phyloP scores from a whole-genome alignment of 2,888 invertebrate species.

The Busseola fusca region DNA sequence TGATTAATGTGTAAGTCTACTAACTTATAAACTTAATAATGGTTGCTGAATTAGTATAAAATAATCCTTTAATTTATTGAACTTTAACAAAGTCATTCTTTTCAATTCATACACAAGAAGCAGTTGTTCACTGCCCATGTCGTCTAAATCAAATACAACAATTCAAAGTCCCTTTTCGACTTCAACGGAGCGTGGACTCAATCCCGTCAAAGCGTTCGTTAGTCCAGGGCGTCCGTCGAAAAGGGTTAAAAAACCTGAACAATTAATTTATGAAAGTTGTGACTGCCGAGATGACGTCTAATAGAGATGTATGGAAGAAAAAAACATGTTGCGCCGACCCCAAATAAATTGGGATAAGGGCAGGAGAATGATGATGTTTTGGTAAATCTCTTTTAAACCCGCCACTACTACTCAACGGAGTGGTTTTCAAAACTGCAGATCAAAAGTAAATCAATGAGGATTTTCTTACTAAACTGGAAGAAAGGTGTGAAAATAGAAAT shows the following conservation, averaged over 20 bases:
- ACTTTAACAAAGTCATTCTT: not conserved
- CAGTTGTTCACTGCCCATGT: conserved; percentile 1
- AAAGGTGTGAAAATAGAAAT: conserved; percentile 16
- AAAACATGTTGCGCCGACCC: too few species aligned
- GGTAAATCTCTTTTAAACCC: conserved; percentile 11
- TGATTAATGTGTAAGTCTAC: too few species aligned
- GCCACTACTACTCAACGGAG: not conserved
- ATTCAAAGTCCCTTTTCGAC: conserved; percentile 12
- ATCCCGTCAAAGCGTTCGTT: conserved; percentile 47
- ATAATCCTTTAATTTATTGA: not conserved
- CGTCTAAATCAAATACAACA: conserved; percentile 18
- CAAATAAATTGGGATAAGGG: too few species aligned
- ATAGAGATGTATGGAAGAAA: too few species aligned
- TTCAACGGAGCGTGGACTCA: conserved; percentile 13
- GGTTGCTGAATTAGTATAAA: not conserved
- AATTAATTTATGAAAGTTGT: conserved; percentile 31
- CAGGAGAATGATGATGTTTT: too few species aligned
- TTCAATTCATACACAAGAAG: not conserved
- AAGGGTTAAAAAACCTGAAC: conserved; percentile 38
- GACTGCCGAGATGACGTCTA: too few species aligned
- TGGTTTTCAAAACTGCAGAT: conserved; percentile 11
- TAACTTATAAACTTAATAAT: not conserved
- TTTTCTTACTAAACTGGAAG: conserved; percentile 1
- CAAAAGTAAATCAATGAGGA: not conserved
- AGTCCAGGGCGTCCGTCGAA: conserved; percentile 31